phyloP scores from a whole-genome alignment of 2,888 invertebrate species.

The Oeneis ivallda region DNA sequence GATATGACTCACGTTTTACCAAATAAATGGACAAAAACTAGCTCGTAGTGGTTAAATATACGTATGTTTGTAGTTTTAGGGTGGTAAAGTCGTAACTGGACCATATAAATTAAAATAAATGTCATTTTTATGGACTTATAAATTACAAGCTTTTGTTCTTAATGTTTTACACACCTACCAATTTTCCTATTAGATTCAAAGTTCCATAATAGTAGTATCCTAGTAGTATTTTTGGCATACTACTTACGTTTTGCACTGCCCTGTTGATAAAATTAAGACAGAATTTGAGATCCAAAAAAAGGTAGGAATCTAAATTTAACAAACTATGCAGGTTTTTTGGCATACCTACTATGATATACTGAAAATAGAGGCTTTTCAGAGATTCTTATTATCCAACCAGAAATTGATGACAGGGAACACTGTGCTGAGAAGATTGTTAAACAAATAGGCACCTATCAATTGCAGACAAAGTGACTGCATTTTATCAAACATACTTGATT shows the following conservation, averaged over 20 bases:
- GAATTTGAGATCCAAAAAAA: too few species aligned
- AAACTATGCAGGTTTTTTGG: too few species aligned
- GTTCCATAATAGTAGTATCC: too few species aligned
- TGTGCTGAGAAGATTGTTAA: background rate
- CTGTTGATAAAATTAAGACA: too few species aligned
- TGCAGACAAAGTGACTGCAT: background rate
- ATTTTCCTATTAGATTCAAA: background rate
- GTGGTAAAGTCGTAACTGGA: slow-evolving; percentile 19
- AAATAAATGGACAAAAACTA: slow-evolving; percentile 29
- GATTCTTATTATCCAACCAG: background rate
- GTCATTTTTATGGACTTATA: slow-evolving; percentile 23
- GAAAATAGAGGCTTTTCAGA: too few species aligned
- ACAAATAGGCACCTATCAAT: background rate
- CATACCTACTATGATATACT: too few species aligned
- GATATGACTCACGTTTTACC: slow-evolving; percentile 24
- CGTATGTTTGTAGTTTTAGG: slow-evolving; percentile 25
- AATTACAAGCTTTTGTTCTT: background rate
- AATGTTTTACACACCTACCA: background rate
- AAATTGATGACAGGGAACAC: background rate
- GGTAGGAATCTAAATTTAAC: too few species aligned
- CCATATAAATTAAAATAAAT: slow-evolving; percentile 30
- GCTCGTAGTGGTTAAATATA: slow-evolving; percentile 23
- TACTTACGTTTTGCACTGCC: too few species aligned
- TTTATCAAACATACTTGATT: background rate
- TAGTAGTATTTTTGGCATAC: too few species aligned